Evolutionary conservation across 1,140 invertebrate species (phyloP), one percentile per base, ranked within the genome.

Genomic region (Pseudomyrmex cubaensis): DNA sequence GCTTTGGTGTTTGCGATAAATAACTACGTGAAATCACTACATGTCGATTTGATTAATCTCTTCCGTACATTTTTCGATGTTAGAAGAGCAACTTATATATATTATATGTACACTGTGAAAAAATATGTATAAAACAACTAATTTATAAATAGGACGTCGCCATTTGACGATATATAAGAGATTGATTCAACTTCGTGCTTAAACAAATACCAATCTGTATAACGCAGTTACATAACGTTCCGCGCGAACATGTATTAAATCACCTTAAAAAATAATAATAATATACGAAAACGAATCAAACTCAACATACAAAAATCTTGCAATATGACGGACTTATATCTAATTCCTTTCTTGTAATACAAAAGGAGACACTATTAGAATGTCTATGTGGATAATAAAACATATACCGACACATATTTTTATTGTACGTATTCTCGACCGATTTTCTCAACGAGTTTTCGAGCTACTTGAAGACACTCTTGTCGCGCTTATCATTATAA

Each of bases 331-430:
- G 13, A 61, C 69, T 84, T 87, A 80, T 50, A 78, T 62, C 70
- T 87, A 84, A 25, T 57, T 72, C 17, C 15, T 74, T 52, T 84
- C 78, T 35, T 35, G 35, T 35, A 35, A 35, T 77, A 82, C 61
- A 77, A 88, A 62, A 83, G 52, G 74, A 59, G 67, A 73, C n/a
- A 83, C 69, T 87, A 80, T 59, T 75, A 50, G 69, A 78, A 63
- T 78, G 77, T 77, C 70, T 85, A 78, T 84, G 35, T 35, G 63
- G 77, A 83, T 78, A 89, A 35, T 52, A 85, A 88, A 88, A 54
- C 72, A 88, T 85, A 85, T 85, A 88, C 61, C 52, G 61, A 87
- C 74, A 87, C 54, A 63, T 50, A 86, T 56, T 72, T 75, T 64
- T 62, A 83, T 70, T 44, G 46, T 73, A 77, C 54, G 74, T 77